Percentiles rank a stretch among this genome's conserved stretches.
Conservation (phyloP, 2,113 vertebrate species). For the Taxidea taxus region DNA sequence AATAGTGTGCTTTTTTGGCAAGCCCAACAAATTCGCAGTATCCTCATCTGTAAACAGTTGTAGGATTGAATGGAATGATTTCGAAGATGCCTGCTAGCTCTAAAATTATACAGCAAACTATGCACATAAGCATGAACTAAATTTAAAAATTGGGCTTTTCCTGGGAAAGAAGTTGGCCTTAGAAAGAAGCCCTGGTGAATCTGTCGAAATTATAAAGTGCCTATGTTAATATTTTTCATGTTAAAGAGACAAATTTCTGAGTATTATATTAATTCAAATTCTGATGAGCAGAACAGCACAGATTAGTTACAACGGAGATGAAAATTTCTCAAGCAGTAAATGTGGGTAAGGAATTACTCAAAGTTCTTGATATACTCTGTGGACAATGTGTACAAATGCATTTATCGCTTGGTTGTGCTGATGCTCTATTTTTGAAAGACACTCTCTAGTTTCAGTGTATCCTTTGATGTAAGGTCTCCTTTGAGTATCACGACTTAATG, state of each 20-base stretch:
- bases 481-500: not conserved
- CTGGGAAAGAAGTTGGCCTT: not conserved
- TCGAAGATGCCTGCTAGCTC: not conserved
- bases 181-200: not conserved
- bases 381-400: not conserved
- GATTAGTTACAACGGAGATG: not conserved
- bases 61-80: not conserved
- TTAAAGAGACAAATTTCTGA: not conserved
- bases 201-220: not conserved
- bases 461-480: not conserved
- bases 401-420: not conserved
- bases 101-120: slow-evolving; percentile 6
- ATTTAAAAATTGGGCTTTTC: slow-evolving; percentile 19
- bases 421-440: not conserved
- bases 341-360: not conserved
- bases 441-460: not conserved
- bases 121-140: not conserved
- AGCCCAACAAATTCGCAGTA: not conserved
- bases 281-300: not conserved
- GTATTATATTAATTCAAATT: slow-evolving; percentile 30
- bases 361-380: not conserved
- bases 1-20: not conserved
- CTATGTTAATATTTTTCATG: slow-evolving; percentile 6
- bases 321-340: not conserved
- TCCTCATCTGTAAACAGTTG: not conserved